Evolutionary conservation across 2,797 vertebrate species (phyloP).

Genomic region (Melopsittacus undulatus): DNA sequence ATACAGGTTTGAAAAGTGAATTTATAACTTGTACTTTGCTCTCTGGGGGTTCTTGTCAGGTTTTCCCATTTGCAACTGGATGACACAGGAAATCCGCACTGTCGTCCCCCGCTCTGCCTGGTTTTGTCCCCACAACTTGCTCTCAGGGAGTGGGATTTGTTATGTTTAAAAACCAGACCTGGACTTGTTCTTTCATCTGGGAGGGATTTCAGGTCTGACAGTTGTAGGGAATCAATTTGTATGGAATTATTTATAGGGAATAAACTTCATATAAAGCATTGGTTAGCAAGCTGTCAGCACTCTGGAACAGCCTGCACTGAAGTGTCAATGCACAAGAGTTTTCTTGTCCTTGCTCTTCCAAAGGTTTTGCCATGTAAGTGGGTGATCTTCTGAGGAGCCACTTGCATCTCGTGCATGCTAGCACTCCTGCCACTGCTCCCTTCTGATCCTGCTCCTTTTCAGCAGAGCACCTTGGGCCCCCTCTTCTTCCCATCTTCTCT

Average conservation of each 20-base stretch:
- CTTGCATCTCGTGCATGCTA: neutral
- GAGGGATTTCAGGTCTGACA: neutral
- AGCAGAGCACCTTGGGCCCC: neutral
- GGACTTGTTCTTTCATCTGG: neutral
- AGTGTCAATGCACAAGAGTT: neutral
- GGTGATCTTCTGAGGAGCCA: neutral
- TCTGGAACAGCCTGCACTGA: neutral
- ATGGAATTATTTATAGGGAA: neutral
- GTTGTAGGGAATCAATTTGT: neutral
- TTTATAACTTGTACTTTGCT: neutral
- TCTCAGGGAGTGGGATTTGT: neutral
- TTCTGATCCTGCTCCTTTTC: neutral
- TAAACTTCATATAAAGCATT: neutral
- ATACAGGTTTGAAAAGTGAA: neutral
- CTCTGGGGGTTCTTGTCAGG: neutral
- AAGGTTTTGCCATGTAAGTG: accelerated
- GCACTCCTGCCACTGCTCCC: neutral
- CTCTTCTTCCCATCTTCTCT: neutral
- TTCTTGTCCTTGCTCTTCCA: neutral
- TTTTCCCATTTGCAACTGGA: neutral
- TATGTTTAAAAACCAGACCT: neutral
- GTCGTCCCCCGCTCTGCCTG: neutral
- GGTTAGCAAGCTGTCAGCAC: neutral
- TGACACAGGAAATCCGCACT: neutral
- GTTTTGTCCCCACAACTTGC: neutral